These are phyloP conservation scores for Macrobrachium nipponense DNA, from an alignment of 1,140 invertebrate genomes.

Conservation along the genomic window DNA sequence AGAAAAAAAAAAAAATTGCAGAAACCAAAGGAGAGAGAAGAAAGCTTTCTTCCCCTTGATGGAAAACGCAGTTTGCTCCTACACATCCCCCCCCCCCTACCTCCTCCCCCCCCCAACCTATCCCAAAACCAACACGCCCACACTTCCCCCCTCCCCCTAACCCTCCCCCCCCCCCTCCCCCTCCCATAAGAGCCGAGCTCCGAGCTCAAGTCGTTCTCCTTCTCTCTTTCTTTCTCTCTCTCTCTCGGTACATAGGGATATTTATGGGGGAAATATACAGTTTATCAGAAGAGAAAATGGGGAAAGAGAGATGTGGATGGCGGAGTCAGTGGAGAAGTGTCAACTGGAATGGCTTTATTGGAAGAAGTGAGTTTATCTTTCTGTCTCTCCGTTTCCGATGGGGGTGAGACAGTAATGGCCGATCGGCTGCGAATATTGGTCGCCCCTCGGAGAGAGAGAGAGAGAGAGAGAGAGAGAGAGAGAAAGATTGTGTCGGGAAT, in stretches of 20 bases:
- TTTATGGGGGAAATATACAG: slow-evolving; percentile 42
- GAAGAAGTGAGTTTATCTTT: slow-evolving; percentile 4
- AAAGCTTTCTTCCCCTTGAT: too few species aligned
- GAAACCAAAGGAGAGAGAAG: too few species aligned
- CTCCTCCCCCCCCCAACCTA: neutral
- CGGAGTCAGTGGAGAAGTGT: slow-evolving; percentile 27
- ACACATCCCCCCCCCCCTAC: neutral
- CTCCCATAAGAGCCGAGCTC: too few species aligned
- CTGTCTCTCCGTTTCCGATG: neutral
- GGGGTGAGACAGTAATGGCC: too few species aligned
- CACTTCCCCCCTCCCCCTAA: neutral
- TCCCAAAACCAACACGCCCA: neutral
- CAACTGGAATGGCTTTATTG: slow-evolving; percentile 36
- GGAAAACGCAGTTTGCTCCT: too few species aligned
- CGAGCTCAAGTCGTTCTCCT: neutral
- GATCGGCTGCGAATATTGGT: neutral
- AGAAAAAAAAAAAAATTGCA: too few species aligned
- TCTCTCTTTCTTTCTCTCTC: neutral
- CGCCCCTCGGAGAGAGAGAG: neutral
- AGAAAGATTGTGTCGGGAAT: neutral
- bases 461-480: too few species aligned
- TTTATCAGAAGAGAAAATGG: slow-evolving; percentile 36
- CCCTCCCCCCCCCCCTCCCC: neutral
- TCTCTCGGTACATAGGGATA: neutral
- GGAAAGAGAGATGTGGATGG: slow-evolving; percentile 31